A percentile compares a stretch with the other conserved stretches of the same genome.
These are phyloP conservation scores for Procambarus clarkii DNA, from an alignment of 1,140 invertebrate genomes.

Conservation along the genomic window DNA sequence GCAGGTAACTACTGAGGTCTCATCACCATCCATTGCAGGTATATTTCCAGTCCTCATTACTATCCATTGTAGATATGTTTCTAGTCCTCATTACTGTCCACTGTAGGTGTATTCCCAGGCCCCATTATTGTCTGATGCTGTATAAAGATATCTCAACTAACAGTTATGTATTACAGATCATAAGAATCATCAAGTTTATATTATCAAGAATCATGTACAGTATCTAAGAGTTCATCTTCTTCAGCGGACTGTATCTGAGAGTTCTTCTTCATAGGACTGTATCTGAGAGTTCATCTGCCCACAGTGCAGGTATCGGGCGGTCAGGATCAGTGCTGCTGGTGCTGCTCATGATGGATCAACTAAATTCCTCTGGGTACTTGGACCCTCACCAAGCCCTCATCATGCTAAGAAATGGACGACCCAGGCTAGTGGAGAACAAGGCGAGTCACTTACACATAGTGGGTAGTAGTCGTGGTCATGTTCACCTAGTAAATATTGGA, in stretches of 20 bases:
- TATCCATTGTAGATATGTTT: too few relatives aligned
- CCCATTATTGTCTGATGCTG: too few relatives aligned
- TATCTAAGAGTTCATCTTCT: neutral
- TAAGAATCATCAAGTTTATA: neutral
- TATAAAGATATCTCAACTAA: too few relatives aligned
- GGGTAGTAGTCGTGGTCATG: too few relatives aligned
- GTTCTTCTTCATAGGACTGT: neutral
- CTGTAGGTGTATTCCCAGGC: neutral
- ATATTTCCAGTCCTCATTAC: neutral
- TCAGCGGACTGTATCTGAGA: neutral
- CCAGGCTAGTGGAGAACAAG: conserved; percentile 36
- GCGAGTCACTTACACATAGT: neutral
- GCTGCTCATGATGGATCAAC: neutral
- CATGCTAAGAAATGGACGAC: conserved; percentile 7
- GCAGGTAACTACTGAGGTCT: neutral
- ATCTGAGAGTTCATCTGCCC: neutral
- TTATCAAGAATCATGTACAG: neutral
- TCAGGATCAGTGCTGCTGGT: conserved; percentile 13
- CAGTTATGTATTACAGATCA: neutral
- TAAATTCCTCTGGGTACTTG: neutral
- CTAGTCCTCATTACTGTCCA: neutral
- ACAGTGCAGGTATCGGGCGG: conserved; percentile 17
- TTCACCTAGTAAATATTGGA: too few relatives aligned
- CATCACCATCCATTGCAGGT: neutral
- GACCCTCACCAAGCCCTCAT: neutral